Base-by-base conservation (phyloP, 2,797 vertebrate species). In the Florisuga fusca region DNA sequence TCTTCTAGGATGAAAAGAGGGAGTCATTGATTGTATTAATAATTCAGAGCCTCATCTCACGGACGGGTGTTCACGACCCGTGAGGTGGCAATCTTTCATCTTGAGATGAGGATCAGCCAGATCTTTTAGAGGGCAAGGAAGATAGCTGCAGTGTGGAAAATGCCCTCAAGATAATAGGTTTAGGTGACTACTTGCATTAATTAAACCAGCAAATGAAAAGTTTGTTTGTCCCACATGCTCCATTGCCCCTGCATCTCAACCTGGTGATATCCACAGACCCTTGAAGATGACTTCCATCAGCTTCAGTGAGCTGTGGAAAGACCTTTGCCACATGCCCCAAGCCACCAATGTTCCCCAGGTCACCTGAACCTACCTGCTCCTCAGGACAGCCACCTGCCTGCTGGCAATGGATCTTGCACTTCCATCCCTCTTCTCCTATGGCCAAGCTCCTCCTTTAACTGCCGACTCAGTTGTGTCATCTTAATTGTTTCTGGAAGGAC, bases 11-110 rank as follows among this genome's bases (percentile, higher is more conserved):
- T 96, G 88, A 95, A 95, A 96, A 95, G 93, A 94, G 84, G 90
- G 92, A 89, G 93, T 94, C 93, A 96, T 95, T 95, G 96, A 96
- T 96, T 94, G 90, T 94, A 95, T 96, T 95, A 96, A 96, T 96
- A 96, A 96, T 96, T 96, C 95, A 96, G 95, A 93, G 88, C 85
- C 67, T 93, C 94, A 95, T 95, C 96, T 95, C 95, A 95, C 33
- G 26, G 94, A 90, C 16, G 77, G 93, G 94, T 95, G 91, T 95
- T 96, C 94, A 87, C 3, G 48, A 71, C 93, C 85, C 1, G 1
- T 94, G 77, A 96, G 94, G 94, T 95, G 91, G 93, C 96, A 93
- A 95, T 95, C 94, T 96, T 96, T 96, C 94, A 96, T 94, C 94
- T 94, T 7, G 33, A 96, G 94, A 94, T 93, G 85, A 84, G 80